A percentile compares a stretch with the other conserved stretches of the same genome.
Evolutionary conservation across 1,140 invertebrate genomes (phyloP).

Genomic region (Holcopasites calliopsidis): DNA sequence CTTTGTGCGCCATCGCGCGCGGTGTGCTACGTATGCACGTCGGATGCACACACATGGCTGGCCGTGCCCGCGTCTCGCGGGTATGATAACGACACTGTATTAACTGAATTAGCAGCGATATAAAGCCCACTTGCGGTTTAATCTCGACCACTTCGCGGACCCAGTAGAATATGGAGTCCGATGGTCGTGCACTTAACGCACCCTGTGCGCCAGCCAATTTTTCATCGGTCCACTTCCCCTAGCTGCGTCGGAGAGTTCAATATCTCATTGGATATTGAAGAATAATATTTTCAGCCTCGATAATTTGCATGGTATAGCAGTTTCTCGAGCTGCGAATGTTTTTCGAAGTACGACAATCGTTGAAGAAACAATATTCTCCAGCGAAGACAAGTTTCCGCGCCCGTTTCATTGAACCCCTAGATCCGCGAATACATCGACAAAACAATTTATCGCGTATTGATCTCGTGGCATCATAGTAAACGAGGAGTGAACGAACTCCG

Average conservation of each 20-base stretch:
- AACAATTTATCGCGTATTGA: neutral
- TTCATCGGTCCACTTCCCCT: slow-evolving; percentile 27
- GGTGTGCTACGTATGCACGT: neutral
- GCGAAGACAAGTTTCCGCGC: neutral
- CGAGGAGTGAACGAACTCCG: slow-evolving; percentile 35
- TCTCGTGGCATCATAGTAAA: slow-evolving; percentile 1
- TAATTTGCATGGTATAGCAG: slow-evolving; percentile 47
- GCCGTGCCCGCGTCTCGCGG: slow-evolving; percentile 27
- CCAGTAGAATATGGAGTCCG: slow-evolving; percentile 28
- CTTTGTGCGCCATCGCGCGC: neutral
- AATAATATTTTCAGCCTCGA: slow-evolving; percentile 58
- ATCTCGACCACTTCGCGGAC: slow-evolving; percentile 58
- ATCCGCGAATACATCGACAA: too few species aligned
- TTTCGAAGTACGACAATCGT: neutral
- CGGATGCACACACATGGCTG: slow-evolving; percentile 3
- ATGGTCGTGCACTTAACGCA: slow-evolving; percentile 11
- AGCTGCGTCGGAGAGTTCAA: slow-evolving; percentile 20
- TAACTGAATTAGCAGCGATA: slow-evolving; percentile 67
- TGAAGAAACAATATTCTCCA: neutral
- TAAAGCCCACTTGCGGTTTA: slow-evolving; percentile 66
- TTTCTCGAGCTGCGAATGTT: neutral
- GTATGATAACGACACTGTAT: slow-evolving; percentile 63
- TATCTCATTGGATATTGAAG: slow-evolving; percentile 65
- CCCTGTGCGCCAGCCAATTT: slow-evolving; percentile 27
- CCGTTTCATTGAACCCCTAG: neutral